Percentiles rank a stretch among this genome's conserved stretches.
Evolutionary conservation across 2,113 vertebrate genomes (phyloP).

Genomic region (Prochilodus magdalenae): DNA sequence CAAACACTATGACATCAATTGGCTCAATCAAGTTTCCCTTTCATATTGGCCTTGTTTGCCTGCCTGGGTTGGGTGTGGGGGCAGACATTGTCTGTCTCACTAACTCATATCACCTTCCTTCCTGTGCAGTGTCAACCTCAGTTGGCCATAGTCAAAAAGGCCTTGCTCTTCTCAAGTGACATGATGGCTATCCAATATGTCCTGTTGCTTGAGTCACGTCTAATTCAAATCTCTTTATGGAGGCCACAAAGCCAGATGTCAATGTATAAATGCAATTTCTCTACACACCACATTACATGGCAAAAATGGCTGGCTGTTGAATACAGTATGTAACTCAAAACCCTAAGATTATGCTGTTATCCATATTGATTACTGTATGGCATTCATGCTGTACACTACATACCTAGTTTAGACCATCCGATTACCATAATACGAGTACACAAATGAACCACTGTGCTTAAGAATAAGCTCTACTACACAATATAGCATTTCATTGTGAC

Average conservation of each 20-base stretch:
- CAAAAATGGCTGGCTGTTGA: not conserved
- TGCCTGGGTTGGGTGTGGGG: slow-evolving; percentile 27
- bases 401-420: not conserved
- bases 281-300: not conserved
- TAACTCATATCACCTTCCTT: slow-evolving; percentile 42
- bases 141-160: slow-evolving; percentile 8
- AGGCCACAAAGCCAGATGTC: not conserved
- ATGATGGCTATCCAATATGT: slow-evolving; percentile 4
- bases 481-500: slow-evolving; percentile 8
- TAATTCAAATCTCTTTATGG: not conserved
- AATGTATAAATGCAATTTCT: not conserved
- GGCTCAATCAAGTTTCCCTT: slow-evolving; percentile 49
- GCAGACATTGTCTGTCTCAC: slow-evolving; percentile 42
- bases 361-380: too few relatives aligned
- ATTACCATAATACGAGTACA: not conserved
- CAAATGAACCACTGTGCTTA: slow-evolving; percentile 20
- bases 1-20: slow-evolving; percentile 59
- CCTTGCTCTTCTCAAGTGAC: not conserved
- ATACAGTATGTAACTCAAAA: not conserved
- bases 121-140: slow-evolving; percentile 1
- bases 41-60: slow-evolving; percentile 43
- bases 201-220: slow-evolving; percentile 30
- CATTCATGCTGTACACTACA: slow-evolving; percentile 15
- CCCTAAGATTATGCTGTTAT: not conserved
- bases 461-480: slow-evolving; percentile 11